Conservation (phyloP, 2,113 vertebrate genomes). For the Cyanoderma ruficeps region DNA sequence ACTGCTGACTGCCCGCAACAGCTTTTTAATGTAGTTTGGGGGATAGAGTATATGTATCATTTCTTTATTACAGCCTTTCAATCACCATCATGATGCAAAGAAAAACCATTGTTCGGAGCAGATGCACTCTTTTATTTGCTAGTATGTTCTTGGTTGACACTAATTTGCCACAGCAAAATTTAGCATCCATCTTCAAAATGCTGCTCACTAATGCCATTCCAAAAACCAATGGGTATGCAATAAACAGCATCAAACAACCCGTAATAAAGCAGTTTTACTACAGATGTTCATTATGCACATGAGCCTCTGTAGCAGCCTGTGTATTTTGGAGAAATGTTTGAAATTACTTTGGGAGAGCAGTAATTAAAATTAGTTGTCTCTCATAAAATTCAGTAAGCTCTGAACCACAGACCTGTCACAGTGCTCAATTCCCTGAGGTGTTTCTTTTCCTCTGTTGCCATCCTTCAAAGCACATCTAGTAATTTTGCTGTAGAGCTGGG, state of each 20-base stretch:
- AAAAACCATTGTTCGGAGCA: constrained; percentile 19
- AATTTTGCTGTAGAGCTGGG: background rate
- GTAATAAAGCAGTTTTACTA: constrained; percentile 59
- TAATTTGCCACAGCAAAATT: constrained; percentile 35
- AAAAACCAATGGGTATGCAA: constrained; percentile 29
- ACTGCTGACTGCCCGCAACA: background rate
- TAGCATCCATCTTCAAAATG: constrained; percentile 34
- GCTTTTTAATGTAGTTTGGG: constrained; percentile 45
- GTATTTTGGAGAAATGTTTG: constrained; percentile 46
- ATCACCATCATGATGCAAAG: constrained; percentile 45
- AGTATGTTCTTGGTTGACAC: constrained; percentile 48
- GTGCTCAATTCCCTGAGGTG: background rate
- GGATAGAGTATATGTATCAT: constrained; percentile 39
- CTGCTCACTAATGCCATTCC: constrained; percentile 25
- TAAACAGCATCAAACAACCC: constrained; percentile 25
- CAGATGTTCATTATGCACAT: constrained; percentile 69
- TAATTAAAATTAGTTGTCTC: constrained; percentile 22
- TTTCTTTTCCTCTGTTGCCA: background rate
- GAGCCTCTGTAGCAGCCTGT: constrained; percentile 39
- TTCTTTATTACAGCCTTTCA: constrained; percentile 44
- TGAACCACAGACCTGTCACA: background rate
- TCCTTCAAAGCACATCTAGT: background rate
- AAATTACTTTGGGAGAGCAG: constrained; percentile 48
- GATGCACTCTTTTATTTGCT: constrained; percentile 58
- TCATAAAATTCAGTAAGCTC: background rate